A percentile compares a stretch with the other conserved stretches of the same genome.
Conservation (phyloP, 2,888 invertebrate genomes). For the Germaria angustata region DNA sequence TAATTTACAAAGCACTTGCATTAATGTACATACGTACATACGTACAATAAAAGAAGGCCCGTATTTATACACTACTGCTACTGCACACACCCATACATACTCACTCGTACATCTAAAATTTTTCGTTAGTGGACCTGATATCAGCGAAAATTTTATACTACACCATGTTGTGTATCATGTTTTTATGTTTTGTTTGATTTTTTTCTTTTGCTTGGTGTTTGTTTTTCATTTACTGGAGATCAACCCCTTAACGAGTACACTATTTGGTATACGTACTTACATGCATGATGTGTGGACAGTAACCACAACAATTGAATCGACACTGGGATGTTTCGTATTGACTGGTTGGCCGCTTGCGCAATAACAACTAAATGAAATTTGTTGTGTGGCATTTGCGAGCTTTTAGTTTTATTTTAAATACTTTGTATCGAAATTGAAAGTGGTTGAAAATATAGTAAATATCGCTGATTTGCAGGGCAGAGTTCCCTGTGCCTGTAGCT, state of each 20-base stretch:
- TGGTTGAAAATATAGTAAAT: too few species aligned
- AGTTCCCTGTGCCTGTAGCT: too few species aligned
- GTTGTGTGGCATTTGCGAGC: too few species aligned
- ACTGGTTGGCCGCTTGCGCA: background rate
- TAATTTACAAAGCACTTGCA: constrained; percentile 51
- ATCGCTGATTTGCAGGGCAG: background rate
- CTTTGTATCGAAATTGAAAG: too few species aligned
- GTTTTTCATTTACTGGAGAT: constrained; percentile 5
- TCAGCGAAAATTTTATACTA: constrained; percentile 29
- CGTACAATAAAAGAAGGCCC: constrained; percentile 19
- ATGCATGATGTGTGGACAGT: constrained; percentile 4
- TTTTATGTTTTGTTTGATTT: constrained; percentile 11
- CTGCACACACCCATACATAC: background rate
- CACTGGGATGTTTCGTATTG: background rate
- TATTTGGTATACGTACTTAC: background rate
- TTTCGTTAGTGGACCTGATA: constrained; percentile 34
- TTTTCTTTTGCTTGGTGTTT: background rate
- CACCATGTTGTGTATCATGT: constrained; percentile 26
- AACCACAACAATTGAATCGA: background rate
- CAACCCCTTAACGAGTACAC: background rate
- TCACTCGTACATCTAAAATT: background rate
- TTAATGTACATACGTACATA: background rate
- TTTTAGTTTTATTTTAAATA: too few species aligned
- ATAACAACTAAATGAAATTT: background rate
- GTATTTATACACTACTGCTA: background rate